These are phyloP conservation scores for Rhadina sibilatrix DNA, from an alignment of 2,113 vertebrate species.

Conservation along the genomic window DNA sequence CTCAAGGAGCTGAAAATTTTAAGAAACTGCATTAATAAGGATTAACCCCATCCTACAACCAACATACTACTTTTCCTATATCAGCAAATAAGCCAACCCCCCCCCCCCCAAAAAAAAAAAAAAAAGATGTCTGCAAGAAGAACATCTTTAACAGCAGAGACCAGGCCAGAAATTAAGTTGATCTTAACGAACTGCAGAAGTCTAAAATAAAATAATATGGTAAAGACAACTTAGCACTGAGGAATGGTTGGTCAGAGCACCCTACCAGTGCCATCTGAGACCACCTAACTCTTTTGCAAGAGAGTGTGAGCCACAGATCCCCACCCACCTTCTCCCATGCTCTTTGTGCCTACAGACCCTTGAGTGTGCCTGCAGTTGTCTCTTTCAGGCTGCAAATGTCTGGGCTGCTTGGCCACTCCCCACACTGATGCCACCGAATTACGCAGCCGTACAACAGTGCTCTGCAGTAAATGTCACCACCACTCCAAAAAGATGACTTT, in stretches of 20 bases:
- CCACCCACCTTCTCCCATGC: not conserved
- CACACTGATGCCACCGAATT: not conserved
- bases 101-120: too few species aligned
- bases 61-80: not conserved
- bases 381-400: not conserved
- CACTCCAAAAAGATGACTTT: not conserved
- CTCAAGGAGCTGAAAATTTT: constrained; percentile 24
- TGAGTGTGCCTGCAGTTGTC: not conserved
- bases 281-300: not conserved
- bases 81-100: not conserved
- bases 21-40: not conserved
- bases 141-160: not conserved
- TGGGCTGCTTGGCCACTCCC: not conserved
- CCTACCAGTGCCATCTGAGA: not conserved
- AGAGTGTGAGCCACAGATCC: not conserved
- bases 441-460: not conserved
- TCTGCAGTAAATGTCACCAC: not conserved
- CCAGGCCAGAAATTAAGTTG: not conserved
- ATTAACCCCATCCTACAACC: constrained; percentile 23
- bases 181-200: not conserved
- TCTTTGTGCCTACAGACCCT: not conserved
- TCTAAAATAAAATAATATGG: not conserved
- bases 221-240: not conserved
- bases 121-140: not conserved
- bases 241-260: not conserved